Evolutionary conservation across 1,140 invertebrate genomes (phyloP).

Genomic region (Gonatopus flavifemur): DNA sequence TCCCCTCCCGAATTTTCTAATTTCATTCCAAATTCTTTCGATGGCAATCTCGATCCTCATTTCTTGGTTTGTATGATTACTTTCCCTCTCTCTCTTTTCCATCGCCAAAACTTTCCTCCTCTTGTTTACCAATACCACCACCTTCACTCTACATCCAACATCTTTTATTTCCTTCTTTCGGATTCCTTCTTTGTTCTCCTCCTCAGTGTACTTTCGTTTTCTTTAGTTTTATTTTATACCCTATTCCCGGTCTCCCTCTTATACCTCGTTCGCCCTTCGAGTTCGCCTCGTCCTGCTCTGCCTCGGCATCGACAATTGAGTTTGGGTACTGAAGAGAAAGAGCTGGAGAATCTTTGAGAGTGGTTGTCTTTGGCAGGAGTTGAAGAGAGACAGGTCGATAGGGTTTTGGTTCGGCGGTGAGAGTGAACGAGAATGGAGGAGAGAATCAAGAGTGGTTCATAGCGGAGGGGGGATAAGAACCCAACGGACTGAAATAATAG

Average conservation of each 20-base stretch:
- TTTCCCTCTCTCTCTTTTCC: constrained; percentile 25
- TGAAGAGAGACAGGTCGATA: constrained; percentile 13
- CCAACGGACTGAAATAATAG: constrained; percentile 56
- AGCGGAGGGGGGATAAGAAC: constrained; percentile 23
- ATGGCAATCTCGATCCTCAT: too few species aligned
- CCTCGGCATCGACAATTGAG: too few species aligned
- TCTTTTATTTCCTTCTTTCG: neutral
- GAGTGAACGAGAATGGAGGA: constrained; percentile 4
- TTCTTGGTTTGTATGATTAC: too few species aligned
- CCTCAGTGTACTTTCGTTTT: too few species aligned
- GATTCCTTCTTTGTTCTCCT: neutral
- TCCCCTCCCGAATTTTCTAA: too few species aligned
- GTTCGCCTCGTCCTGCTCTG: too few species aligned
- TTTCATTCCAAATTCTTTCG: too few species aligned
- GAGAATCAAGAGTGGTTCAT: constrained; percentile 16
- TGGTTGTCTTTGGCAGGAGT: constrained; percentile 2
- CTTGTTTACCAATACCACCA: neutral
- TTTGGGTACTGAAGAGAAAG: neutral
- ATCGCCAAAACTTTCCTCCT: constrained; percentile 3
- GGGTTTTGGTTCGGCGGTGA: neutral
- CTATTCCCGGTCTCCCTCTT: too few species aligned
- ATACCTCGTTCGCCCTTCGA: too few species aligned
- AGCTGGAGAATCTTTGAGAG: constrained; percentile 8
- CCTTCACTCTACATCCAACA: neutral
- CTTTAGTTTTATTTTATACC: too few species aligned